Percentiles rank a stretch among this genome's conserved stretches.
phyloP scores from a whole-genome alignment of 2,888 invertebrate genomes.

The Tetranychus truncatus region DNA sequence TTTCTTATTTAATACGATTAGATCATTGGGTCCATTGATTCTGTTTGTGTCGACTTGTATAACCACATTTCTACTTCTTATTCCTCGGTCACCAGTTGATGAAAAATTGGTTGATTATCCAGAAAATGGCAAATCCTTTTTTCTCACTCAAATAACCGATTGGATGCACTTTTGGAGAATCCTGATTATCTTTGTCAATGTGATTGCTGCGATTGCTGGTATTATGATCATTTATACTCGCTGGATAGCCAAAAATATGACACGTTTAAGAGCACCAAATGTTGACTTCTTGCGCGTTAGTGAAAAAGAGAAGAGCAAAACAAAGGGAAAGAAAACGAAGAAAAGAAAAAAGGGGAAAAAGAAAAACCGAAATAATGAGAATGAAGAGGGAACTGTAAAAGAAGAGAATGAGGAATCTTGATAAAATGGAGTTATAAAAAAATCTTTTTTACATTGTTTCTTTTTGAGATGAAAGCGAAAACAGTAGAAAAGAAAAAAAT shows the following conservation, averaged over 20 bases:
- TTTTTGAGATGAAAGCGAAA: too few species aligned
- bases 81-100: not conserved
- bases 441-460: too few species aligned
- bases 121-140: not conserved
- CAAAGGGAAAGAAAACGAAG: too few species aligned
- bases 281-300: not conserved
- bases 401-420: too few species aligned
- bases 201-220: not conserved
- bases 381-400: too few species aligned
- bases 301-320: not conserved
- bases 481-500: too few species aligned
- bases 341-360: too few species aligned
- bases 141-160: not conserved
- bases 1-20: not conserved
- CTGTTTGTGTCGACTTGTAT: not conserved
- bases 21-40: not conserved
- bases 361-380: too few species aligned
- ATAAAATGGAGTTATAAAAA: too few species aligned
- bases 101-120: not conserved
- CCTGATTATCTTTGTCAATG: not conserved
- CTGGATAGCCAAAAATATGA: conserved; percentile 4
- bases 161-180: not conserved
- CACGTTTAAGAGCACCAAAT: not conserved
- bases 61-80: not conserved
- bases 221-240: not conserved